Evolutionary conservation across 2,797 vertebrate species (phyloP).

Genomic region (Xenopus petersii): DNA sequence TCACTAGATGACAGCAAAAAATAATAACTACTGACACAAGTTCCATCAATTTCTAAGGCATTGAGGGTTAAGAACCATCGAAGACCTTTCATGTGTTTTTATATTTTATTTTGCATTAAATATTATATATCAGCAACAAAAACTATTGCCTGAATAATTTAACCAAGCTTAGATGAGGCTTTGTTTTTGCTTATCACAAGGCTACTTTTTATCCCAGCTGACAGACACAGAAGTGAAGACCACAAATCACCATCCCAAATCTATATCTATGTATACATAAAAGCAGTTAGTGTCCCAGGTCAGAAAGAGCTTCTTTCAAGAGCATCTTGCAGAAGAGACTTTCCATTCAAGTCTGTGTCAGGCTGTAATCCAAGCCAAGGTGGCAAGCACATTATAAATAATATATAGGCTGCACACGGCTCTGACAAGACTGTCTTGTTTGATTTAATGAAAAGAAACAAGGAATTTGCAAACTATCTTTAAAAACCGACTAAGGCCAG

Average conservation of each 20-base stretch:
- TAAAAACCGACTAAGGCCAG: no score
- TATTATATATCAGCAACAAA: no score
- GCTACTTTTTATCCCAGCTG: neutral
- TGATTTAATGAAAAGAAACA: no score
- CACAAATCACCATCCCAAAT: neutral
- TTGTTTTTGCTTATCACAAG: neutral
- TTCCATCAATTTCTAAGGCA: no score
- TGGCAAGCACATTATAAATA: constrained; percentile 10
- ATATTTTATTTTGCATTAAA: no score
- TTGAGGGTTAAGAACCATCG: no score
- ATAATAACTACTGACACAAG: no score
- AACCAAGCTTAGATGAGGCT: neutral
- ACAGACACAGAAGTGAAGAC: neutral
- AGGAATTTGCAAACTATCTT: no score
- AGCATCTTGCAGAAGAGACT: neutral
- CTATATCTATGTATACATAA: neutral
- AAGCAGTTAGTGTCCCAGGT: neutral
- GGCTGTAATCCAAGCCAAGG: constrained; percentile 15
- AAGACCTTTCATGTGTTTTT: no score
- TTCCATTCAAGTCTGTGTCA: neutral
- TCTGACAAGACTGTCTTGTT: no score
- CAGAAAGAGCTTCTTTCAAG: neutral
- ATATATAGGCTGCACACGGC: no score
- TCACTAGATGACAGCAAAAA: no score
- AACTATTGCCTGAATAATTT: neutral